A percentile compares a stretch with the other conserved stretches of the same genome.
Conservation (phyloP, 2,797 vertebrate genomes). For the Clarias fuscus region DNA sequence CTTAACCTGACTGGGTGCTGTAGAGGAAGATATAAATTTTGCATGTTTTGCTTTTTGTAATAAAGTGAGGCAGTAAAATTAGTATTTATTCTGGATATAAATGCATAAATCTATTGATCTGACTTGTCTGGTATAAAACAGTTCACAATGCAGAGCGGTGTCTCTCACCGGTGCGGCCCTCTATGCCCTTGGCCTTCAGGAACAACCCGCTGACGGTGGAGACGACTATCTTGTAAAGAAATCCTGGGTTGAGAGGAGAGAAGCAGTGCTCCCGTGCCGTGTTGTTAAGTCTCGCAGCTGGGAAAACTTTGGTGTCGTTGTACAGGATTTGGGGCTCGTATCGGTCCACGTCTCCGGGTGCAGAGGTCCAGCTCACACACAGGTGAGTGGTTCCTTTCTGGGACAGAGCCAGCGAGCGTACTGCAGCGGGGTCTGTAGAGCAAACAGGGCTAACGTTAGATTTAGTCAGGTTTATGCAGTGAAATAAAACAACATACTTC, state of each 20-base stretch:
- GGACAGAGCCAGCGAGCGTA: conserved; percentile 59
- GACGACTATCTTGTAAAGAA: conserved; percentile 92
- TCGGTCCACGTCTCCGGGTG: conserved; percentile 90
- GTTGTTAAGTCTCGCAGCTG: conserved; percentile 79
- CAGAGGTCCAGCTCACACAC: conserved; percentile 84
- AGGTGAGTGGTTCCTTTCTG: conserved; percentile 79
- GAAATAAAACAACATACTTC: background rate
- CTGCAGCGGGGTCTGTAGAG: conserved; percentile 50
- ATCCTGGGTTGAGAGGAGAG: conserved; percentile 84
- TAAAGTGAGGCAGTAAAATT: background rate
- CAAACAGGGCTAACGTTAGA: background rate
- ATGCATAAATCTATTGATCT: background rate
- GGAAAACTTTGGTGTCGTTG: conserved; percentile 89
- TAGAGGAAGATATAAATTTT: conserved; percentile 6
- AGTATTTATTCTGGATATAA: background rate
- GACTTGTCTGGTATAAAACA: background rate
- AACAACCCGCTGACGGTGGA: conserved; percentile 88
- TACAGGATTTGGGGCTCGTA: conserved; percentile 91
- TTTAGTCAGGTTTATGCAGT: background rate
- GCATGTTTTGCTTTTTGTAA: background rate
- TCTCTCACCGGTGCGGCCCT: conserved; percentile 85
- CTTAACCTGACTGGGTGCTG: conserved; percentile 86
- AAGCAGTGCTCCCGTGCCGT: conserved; percentile 74
- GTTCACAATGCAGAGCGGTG: background rate
- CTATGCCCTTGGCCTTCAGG: conserved; percentile 82